A percentile compares a stretch with the other conserved stretches of the same genome.
Conservation (phyloP, 1,140 invertebrate genomes). For the Physella acuta region DNA sequence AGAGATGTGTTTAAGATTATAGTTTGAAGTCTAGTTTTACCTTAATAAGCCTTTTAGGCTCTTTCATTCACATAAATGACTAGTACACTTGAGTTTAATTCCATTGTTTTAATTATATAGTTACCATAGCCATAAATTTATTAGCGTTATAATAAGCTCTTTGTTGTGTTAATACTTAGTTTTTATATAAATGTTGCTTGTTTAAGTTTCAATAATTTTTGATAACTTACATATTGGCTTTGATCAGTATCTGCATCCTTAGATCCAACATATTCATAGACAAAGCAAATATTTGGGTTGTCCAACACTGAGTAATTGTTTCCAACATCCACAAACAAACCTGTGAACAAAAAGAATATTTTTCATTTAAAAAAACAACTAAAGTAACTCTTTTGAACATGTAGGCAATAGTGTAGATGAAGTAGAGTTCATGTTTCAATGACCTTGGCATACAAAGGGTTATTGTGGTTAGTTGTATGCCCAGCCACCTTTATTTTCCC, state of each 20-base stretch:
- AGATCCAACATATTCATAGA: constrained; percentile 58
- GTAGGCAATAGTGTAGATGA: no score
- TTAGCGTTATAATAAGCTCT: no score
- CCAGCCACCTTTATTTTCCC: no score
- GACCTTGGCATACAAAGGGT: background rate
- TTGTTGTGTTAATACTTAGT: background rate
- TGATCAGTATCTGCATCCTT: constrained; percentile 53
- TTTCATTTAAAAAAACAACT: background rate
- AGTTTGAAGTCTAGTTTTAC: no score
- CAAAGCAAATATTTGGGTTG: constrained; percentile 58
- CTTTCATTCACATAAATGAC: no score
- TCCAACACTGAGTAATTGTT: constrained; percentile 60
- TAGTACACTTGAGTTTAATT: no score
- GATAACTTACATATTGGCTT: constrained; percentile 47
- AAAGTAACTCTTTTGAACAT: background rate
- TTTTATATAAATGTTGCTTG: no score
- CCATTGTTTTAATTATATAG: no score
- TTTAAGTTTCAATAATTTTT: background rate
- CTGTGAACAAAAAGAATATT: constrained; percentile 32
- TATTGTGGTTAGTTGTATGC: background rate
- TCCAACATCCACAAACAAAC: constrained; percentile 59
- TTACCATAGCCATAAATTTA: no score
- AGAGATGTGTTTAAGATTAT: no score
- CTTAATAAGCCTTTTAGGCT: no score
- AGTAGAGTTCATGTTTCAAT: no score